phyloP scores from a whole-genome alignment of 1,140 invertebrate genomes.

The Lepidurus couesii region DNA sequence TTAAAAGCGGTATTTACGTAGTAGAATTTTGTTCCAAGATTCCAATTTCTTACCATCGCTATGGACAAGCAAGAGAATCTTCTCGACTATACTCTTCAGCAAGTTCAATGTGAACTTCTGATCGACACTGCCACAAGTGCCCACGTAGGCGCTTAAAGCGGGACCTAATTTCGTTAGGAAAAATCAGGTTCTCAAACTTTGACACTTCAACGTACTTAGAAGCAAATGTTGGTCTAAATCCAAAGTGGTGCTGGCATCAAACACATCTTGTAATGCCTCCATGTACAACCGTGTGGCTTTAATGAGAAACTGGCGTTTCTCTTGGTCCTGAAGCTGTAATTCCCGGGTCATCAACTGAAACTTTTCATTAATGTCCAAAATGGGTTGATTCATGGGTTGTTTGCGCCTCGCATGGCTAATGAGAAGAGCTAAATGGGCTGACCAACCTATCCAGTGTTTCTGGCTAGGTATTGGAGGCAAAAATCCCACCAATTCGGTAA shows the following conservation, averaged over 20 bases:
- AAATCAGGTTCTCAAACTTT: background rate
- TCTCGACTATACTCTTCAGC: background rate
- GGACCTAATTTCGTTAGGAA: background rate
- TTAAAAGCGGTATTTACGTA: background rate
- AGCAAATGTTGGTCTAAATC: background rate
- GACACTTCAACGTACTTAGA: background rate
- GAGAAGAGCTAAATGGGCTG: background rate
- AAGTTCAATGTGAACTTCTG: background rate
- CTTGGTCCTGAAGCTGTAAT: background rate
- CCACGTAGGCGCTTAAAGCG: background rate
- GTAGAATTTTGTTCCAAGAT: too few relatives aligned
- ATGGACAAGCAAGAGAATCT: background rate
- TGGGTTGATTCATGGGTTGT: background rate
- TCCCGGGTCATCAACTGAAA: background rate
- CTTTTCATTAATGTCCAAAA: background rate
- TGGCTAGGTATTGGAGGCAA: background rate
- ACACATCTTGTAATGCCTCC: background rate
- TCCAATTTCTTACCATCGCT: background rate
- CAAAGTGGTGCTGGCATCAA: background rate
- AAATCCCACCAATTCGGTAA: background rate
- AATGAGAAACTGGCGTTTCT: background rate
- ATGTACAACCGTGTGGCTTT: background rate
- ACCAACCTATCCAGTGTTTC: background rate
- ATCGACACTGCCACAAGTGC: background rate
- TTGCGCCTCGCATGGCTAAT: background rate